A percentile compares a stretch with the other conserved stretches of the same genome.
phyloP scores from a whole-genome alignment of 2,797 vertebrate genomes.

The Salmo trutta region DNA sequence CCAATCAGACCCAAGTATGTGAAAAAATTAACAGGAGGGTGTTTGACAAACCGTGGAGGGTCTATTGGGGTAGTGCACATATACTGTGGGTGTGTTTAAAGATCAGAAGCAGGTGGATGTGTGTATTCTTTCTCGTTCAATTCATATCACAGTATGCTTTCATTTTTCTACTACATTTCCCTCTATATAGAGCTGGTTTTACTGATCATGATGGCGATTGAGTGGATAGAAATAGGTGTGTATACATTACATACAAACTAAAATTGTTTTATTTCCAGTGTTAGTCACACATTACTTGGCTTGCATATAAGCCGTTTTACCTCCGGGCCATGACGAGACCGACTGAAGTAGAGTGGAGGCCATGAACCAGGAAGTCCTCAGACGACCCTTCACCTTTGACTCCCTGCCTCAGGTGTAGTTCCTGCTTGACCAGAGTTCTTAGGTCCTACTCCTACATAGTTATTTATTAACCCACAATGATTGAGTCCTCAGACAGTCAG shows the following conservation, averaged over 20 bases:
- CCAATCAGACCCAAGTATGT: not conserved
- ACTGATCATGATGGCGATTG: not conserved
- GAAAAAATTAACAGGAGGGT: constrained; percentile 5
- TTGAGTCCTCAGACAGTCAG: not conserved
- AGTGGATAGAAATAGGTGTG: constrained; percentile 10
- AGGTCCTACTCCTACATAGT: not conserved
- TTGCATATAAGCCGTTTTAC: constrained; percentile 44
- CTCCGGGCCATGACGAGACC: constrained; percentile 23
- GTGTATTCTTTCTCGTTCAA: not conserved
- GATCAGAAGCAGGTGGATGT: not conserved
- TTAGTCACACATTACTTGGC: constrained; percentile 16
- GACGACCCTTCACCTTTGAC: not conserved
- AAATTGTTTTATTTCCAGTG: constrained; percentile 29
- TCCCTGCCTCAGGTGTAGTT: not conserved
- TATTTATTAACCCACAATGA: not conserved
- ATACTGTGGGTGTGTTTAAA: not conserved
- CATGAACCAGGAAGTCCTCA: not conserved
- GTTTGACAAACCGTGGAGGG: not conserved
- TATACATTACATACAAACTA: constrained; percentile 15
- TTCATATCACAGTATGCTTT: not conserved
- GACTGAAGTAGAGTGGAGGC: not conserved
- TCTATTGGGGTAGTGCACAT: not conserved
- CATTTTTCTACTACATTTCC: not conserved
- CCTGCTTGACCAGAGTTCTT: not conserved
- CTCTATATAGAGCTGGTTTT: not conserved